These are phyloP conservation scores for Eugnorisma glareosa DNA, from an alignment of 2,888 invertebrate species.

Conservation along the genomic window DNA sequence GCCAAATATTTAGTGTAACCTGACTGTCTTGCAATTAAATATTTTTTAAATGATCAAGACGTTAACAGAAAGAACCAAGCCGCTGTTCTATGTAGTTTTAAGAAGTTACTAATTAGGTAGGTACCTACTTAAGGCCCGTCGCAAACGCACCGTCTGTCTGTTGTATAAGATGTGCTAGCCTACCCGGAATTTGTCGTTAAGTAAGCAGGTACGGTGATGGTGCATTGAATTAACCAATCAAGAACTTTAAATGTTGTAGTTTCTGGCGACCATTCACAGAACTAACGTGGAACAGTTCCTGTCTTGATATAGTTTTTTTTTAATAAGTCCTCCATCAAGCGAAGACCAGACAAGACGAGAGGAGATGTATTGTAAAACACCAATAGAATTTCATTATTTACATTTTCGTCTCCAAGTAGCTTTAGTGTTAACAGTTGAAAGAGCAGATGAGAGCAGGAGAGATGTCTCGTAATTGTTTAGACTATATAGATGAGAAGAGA, in stretches of 20 bases:
- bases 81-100: neutral
- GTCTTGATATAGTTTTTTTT: too few relatives aligned
- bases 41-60: neutral
- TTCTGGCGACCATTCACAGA: neutral
- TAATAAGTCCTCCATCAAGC: too few relatives aligned
- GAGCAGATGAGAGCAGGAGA: too few relatives aligned
- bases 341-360: too few relatives aligned
- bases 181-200: neutral
- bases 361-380: too few relatives aligned
- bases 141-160: neutral
- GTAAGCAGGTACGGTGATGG: neutral
- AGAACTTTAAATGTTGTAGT: too few relatives aligned
- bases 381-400: too few relatives aligned
- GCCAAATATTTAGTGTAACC: neutral
- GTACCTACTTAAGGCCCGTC: neutral
- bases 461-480: too few relatives aligned
- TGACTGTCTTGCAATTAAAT: slow-evolving; percentile 1
- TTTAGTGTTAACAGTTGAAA: too few relatives aligned
- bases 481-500: too few relatives aligned
- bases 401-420: too few relatives aligned
- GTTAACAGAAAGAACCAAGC: neutral
- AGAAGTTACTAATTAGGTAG: neutral
- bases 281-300: neutral
- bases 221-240: neutral
- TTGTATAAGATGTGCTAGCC: neutral